phyloP scores from a whole-genome alignment of 1,140 invertebrate species.

The Diabrotica virgifera region DNA sequence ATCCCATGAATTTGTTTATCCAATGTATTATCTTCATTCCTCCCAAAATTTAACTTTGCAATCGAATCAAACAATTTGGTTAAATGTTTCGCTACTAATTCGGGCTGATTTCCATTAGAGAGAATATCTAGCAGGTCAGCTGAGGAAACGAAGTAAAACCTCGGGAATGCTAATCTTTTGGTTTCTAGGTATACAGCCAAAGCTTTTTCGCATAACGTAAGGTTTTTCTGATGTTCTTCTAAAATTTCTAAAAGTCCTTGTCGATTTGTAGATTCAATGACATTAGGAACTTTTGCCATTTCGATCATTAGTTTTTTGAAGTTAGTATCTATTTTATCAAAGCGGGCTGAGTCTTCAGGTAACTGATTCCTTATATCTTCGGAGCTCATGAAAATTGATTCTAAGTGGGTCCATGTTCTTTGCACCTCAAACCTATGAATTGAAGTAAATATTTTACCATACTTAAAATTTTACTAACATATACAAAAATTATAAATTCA shows the following conservation, averaged over 20 bases:
- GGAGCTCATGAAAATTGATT: conserved; percentile 97
- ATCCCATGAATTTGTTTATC: conserved; percentile 71
- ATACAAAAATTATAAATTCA: no score
- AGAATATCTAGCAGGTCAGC: conserved; percentile 93
- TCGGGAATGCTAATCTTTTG: conserved; percentile 92
- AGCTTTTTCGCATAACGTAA: conserved; percentile 95
- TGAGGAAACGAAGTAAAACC: conserved; percentile 98
- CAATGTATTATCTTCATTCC: conserved; percentile 47
- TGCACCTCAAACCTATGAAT: conserved; percentile 80
- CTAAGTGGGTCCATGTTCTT: conserved; percentile 93
- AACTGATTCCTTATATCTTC: conserved; percentile 94
- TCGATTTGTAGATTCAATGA: conserved; percentile 86
- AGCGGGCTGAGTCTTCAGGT: conserved; percentile 88
- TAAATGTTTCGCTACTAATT: conserved; percentile 81
- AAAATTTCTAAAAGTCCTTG: conserved; percentile 73
- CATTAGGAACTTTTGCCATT: conserved; percentile 78
- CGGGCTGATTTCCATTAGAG: conserved; percentile 92
- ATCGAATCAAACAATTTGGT: conserved; percentile 96
- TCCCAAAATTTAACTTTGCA: conserved; percentile 77
- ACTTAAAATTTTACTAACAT: no score
- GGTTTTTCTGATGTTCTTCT: conserved; percentile 78
- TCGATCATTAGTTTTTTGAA: conserved; percentile 78
- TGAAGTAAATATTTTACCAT: no score
- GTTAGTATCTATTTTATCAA: conserved; percentile 86
- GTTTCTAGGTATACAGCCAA: conserved; percentile 96